A percentile compares a stretch with the other conserved stretches of the same genome.
These are phyloP conservation scores for Platanista minor DNA, from an alignment of 2,113 vertebrate genomes.

Conservation along the genomic window DNA sequence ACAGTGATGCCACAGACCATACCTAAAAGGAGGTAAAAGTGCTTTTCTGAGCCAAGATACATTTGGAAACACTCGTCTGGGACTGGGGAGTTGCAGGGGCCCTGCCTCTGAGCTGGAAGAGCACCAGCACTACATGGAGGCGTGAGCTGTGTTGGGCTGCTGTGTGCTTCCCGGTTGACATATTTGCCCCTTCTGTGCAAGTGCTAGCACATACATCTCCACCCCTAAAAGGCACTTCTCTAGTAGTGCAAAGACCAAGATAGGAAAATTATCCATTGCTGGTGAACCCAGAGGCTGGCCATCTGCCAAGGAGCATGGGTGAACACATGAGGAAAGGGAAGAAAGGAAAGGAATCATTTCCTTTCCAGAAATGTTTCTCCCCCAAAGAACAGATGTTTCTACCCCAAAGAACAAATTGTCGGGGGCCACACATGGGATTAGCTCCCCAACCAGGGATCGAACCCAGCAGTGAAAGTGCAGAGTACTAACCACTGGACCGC, in stretches of 20 bases:
- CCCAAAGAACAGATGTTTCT: not conserved
- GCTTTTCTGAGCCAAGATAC: not conserved
- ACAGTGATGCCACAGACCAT: not conserved
- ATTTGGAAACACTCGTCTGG: not conserved
- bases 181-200: not conserved
- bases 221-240: not conserved
- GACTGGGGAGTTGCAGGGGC: not conserved
- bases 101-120: not conserved
- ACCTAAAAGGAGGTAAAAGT: not conserved
- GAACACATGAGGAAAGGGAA: not conserved
- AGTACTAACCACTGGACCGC: not conserved
- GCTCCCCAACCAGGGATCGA: not conserved
- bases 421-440: not conserved
- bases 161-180: rapidly evolving
- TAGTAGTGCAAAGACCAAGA: not conserved
- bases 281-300: not conserved
- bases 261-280: not conserved
- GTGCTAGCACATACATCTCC: not conserved
- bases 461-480: not conserved
- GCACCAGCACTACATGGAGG: not conserved
- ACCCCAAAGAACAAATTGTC: not conserved
- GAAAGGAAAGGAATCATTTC: not conserved
- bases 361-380: not conserved
- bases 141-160: rapidly evolving
- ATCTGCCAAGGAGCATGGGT: not conserved